These are phyloP conservation scores for Watsonalla cultraria DNA, from an alignment of 2,888 invertebrate genomes.

Conservation along the genomic window DNA sequence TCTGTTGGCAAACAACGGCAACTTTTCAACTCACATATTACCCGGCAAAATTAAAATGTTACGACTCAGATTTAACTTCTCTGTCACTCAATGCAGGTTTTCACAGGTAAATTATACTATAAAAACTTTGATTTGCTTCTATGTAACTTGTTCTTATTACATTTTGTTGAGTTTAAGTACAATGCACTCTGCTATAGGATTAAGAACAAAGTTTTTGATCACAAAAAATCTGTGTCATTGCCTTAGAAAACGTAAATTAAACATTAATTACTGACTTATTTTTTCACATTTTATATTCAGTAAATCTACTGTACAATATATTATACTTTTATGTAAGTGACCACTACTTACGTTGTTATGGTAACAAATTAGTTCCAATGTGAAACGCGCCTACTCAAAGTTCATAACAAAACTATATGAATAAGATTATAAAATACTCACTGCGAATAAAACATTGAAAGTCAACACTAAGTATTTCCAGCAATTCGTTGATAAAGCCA, in stretches of 20 bases:
- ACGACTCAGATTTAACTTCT: slow-evolving; percentile 8
- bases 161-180: slow-evolving; percentile 26
- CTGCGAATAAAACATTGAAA: slow-evolving; percentile 70
- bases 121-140: slow-evolving; percentile 3
- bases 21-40: slow-evolving; percentile 23
- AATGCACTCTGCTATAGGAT: slow-evolving; percentile 29
- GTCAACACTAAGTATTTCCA: slow-evolving; percentile 74
- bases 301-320: too few species aligned
- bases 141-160: slow-evolving; percentile 6
- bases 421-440: slow-evolving; percentile 45
- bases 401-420: slow-evolving; percentile 10
- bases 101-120: not conserved
- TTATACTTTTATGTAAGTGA: slow-evolving; percentile 7
- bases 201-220: slow-evolving; percentile 16
- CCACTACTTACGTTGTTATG: slow-evolving; percentile 52
- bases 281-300: too few species aligned
- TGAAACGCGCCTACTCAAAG: slow-evolving; percentile 29
- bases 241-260: not conserved
- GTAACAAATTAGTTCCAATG: slow-evolving; percentile 38
- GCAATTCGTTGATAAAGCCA: slow-evolving; percentile 71
- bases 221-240: slow-evolving; percentile 30
- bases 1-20: slow-evolving; percentile 59
- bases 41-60: slow-evolving; percentile 28
- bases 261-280: too few species aligned
- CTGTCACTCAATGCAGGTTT: slow-evolving; percentile 3